Base-by-base conservation (phyloP, 2,888 invertebrate genomes). In the Drosophila melanosoma region DNA sequence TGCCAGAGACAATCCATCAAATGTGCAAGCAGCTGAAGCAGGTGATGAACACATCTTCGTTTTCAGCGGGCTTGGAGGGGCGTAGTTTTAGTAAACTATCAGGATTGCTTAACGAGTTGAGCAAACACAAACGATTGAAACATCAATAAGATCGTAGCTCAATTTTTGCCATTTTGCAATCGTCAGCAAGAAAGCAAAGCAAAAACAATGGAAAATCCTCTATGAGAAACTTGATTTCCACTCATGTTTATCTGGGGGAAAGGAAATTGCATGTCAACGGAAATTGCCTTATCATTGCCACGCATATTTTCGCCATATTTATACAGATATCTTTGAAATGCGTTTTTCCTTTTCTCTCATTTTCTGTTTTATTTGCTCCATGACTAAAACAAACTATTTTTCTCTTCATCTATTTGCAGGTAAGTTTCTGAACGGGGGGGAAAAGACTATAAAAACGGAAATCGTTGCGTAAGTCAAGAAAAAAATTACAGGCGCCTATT, bases 241-340 rank as follows among this genome's bases (percentile, higher is more conserved):
- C 38, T 32, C 29, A 35, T 6, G 35, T 36, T 61, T 57, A 60
- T 65, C 38, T 67, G 36, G 38, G 10, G 36, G n/a, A 38, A 49
- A 56, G 62, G 54, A 79, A 81, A 74, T 71, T 69, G 71, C 72
- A 76, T 80, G 82, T 67, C 78, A 78, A 73, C 82, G 86, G 87
- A 87, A 89, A 89, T 87, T 84, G 87, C 85, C 75, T 84, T 81
- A 89, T 89, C 81, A 89, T 87, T 81, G 86, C 69, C 87, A 81
- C 59, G 73, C 76, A 61, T 77, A 68, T 72, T 64, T 63, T 76
- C 60, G 61, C 70, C 49, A 66, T 56, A 29, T 62, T 36, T 65
- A 71, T 70, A 70, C 76, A 64, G 45, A 71, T 76, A 86, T 84
- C 71, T 60, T 70, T 76, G 76, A 79, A 74, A 71, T 65, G 53